A percentile compares a stretch with the other conserved stretches of the same genome.
Evolutionary conservation across 2,797 vertebrate species (phyloP).

Genomic region (Melanotaenia trifasciata): DNA sequence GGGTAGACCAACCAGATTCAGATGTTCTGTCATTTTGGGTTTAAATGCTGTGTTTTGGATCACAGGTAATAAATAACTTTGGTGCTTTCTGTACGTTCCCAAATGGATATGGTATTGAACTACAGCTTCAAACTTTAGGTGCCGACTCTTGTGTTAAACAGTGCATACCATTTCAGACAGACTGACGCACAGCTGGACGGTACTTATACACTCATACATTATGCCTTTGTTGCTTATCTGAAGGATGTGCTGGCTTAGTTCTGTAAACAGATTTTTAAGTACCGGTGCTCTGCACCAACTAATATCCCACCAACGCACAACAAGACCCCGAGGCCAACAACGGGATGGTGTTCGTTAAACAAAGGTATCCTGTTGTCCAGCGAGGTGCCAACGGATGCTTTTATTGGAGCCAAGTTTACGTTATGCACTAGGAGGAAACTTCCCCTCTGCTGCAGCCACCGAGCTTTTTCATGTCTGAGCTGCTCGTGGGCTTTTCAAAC

Average conservation of each 20-base stretch:
- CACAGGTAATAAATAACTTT: not conserved
- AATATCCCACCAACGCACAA: slow-evolving; percentile 26
- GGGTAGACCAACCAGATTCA: slow-evolving; percentile 59
- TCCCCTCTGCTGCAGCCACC: slow-evolving; percentile 64
- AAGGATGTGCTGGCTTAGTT: slow-evolving; percentile 63
- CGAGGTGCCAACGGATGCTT: slow-evolving; percentile 87
- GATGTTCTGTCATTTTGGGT: slow-evolving; percentile 20
- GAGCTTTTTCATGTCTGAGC: slow-evolving; percentile 65
- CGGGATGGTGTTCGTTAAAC: slow-evolving; percentile 83
- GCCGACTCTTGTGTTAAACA: slow-evolving; percentile 53
- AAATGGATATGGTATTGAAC: slow-evolving; percentile 6
- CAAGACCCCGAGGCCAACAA: slow-evolving; percentile 67
- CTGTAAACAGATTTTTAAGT: slow-evolving; percentile 51
- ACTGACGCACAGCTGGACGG: slow-evolving; percentile 55
- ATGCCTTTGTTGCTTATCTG: slow-evolving; percentile 65
- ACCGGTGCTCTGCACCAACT: slow-evolving; percentile 49
- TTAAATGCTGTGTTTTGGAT: slow-evolving; percentile 6
- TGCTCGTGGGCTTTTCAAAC: slow-evolving; percentile 61
- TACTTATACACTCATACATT: slow-evolving; percentile 46
- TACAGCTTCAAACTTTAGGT: slow-evolving; percentile 37
- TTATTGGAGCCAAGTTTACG: slow-evolving; percentile 88
- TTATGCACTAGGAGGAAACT: slow-evolving; percentile 79
- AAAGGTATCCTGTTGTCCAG: slow-evolving; percentile 86
- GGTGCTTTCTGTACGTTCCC: not conserved
- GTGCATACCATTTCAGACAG: slow-evolving; percentile 44